Base-by-base conservation (phyloP, 2,113 vertebrate genomes). In the Mungos mungo region DNA sequence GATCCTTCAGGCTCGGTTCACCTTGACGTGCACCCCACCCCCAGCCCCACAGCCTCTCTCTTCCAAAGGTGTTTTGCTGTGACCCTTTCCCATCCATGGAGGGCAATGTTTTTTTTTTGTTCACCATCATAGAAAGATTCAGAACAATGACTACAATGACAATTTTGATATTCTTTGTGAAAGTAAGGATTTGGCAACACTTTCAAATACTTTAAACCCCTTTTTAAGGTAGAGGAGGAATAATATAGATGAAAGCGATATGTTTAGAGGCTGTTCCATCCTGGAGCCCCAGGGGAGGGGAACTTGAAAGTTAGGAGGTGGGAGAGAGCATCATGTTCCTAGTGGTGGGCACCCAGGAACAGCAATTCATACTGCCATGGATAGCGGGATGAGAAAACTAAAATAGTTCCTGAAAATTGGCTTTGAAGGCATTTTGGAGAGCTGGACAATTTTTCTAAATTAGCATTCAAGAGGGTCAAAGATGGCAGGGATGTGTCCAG, bases 381-480 rank as follows among this genome's bases (percentile, higher is more conserved):
- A 2, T 71, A 50, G 77, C 92, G 63, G 83, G 84, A 92, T 41
- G 10, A 54, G 29, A 77, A n/a, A 47, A 29, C 63, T 45, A 65
- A 90, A 94, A 84, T 74, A 84, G 57, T 88, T 93, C 60, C 38
- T 45, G 79, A 87, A 96, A 93, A 80, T 33, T 33, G 72, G 76
- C 80, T 15, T 9, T n/a, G 35, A 41, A 71, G 41, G 68, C 38
- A 23, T 54, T 33, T 57, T 85, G 21, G 96, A 83, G 76, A 23
- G 18, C 50, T 87, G 88, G 82, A 65, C 14, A 23, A 1, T 45
- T 93, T 97, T 97, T 95, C 95, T 95, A 97, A 98, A 90, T 95
- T 96, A 89, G 2, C 83, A 1, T 0, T 82, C 15, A n/a, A 80
- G 74, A 88, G 96, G 95, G 47, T 71, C 69, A n/a, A 23, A 69